Percentiles rank a stretch among this genome's conserved stretches.
phyloP scores from a whole-genome alignment of 2,113 vertebrate species.

The Passerina amoena region DNA sequence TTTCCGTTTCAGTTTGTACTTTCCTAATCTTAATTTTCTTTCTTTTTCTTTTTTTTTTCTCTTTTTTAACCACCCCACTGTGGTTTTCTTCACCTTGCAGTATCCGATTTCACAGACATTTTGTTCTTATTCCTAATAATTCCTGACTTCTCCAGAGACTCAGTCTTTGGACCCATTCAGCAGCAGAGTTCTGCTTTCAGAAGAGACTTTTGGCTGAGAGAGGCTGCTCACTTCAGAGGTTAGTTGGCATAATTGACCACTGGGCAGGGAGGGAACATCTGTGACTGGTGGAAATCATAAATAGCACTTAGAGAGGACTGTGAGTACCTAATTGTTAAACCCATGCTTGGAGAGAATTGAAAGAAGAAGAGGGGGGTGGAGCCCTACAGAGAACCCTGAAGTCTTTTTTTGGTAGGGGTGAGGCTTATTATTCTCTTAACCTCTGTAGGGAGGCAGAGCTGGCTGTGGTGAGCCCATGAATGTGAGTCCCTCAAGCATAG shows the following conservation, averaged over 20 bases:
- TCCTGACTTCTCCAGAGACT: not conserved
- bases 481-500: not conserved
- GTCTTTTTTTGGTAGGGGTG: not conserved
- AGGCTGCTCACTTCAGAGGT: not conserved
- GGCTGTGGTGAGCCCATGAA: no score
- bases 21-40: not conserved
- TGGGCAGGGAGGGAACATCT: not conserved
- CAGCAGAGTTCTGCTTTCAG: not conserved
- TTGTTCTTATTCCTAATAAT: not conserved
- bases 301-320: not conserved
- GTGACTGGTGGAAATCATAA: not conserved
- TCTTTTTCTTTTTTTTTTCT: not conserved
- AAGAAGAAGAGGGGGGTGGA: not conserved
- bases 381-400: not conserved
- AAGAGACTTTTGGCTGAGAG: not conserved
- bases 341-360: not conserved
- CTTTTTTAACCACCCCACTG: not conserved
- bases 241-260: not conserved
- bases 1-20: not conserved
- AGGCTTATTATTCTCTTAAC: not conserved
- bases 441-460: not conserved
- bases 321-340: not conserved
- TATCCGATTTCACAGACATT: not conserved
- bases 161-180: not conserved
- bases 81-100: not conserved